Conservation (phyloP, 2,113 vertebrate genomes). For the Chionodraco myersi region DNA sequence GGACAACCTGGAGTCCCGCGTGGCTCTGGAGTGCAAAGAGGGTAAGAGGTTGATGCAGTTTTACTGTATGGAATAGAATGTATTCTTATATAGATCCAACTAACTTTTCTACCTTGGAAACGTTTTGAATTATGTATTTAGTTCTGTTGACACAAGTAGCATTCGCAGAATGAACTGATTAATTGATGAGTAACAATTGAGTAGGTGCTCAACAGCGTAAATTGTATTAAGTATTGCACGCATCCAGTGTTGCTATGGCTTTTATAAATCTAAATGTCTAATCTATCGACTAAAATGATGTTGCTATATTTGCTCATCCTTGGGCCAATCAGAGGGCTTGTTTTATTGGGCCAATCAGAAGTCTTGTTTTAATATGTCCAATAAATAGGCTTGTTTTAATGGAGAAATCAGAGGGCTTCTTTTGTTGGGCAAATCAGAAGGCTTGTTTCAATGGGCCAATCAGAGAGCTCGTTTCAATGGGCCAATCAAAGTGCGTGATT, state of each 20-base stretch:
- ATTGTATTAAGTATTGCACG: not conserved
- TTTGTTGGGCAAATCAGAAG: too few relatives aligned
- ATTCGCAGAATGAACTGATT: not conserved
- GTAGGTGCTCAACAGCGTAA: not conserved
- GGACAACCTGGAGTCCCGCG: slow-evolving; percentile 99
- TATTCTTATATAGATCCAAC: not conserved
- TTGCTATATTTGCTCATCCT: too few relatives aligned
- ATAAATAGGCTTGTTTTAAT: too few relatives aligned
- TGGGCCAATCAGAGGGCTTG: too few relatives aligned
- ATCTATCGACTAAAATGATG: too few relatives aligned
- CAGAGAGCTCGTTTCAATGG: too few relatives aligned
- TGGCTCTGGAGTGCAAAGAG: slow-evolving; percentile 98
- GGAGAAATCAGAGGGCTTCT: too few relatives aligned
- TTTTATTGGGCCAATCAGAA: too few relatives aligned
- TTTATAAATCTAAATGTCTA: too few relatives aligned
- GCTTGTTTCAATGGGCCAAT: too few relatives aligned
- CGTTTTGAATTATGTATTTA: not conserved
- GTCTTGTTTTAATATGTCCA: too few relatives aligned
- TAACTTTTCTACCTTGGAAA: not conserved
- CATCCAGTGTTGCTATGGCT: not conserved
- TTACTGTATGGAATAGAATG: not conserved
- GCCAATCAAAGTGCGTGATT: too few relatives aligned
- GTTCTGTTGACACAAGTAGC: not conserved
- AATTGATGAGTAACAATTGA: not conserved
- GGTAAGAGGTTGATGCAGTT: slow-evolving; percentile 78